Evolutionary conservation across 2,797 vertebrate genomes (phyloP), one percentile per base, ranked within the genome.

Genomic region (Coilia nasus): DNA sequence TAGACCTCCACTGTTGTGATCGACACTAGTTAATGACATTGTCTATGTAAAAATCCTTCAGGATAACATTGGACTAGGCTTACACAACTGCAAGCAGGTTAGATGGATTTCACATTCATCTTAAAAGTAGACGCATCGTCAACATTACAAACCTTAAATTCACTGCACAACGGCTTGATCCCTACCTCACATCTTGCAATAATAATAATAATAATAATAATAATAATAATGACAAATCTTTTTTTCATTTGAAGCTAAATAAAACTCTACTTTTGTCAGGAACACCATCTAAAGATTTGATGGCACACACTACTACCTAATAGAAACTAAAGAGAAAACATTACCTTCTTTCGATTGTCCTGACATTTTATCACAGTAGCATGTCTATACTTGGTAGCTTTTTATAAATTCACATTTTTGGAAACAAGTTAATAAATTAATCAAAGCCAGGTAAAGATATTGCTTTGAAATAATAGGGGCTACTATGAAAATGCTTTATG

Each of bases 231-330:
- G 31, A 75, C 28, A 75, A 75, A 35, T 64, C 3, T 31, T 64
- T 31, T 64, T 64, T 64, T 15, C 64, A 71, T 71, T 71, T 71
- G 28, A 71, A 71, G 64, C 64, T 71, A 71, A 71, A 71, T 71
- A 71, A 71, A 71, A 31, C 14, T 75, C 67, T 75, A 75, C 67
- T 17, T 75, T 75, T 15, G 31, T 35, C 25, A 17, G 67, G 67
- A 75, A 31, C 12, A 75, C 67, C 67, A 15, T 75, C 67, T 54
- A 75, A 15, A 75, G 12, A 28, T 15, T 17, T 17, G 67, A 75
- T 35, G 28, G 67, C 67, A 75, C 35, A 35, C 28, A 75, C 28
- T 35, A 31, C 67, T 75, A 75, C 12, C 31, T 75, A 75, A 31
- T 75, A 35, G 12, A 75, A 75, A 75, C 67, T 75, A 14, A 75